phyloP scores from a whole-genome alignment of 1,140 invertebrate genomes.

The Oryctes rhinoceros region DNA sequence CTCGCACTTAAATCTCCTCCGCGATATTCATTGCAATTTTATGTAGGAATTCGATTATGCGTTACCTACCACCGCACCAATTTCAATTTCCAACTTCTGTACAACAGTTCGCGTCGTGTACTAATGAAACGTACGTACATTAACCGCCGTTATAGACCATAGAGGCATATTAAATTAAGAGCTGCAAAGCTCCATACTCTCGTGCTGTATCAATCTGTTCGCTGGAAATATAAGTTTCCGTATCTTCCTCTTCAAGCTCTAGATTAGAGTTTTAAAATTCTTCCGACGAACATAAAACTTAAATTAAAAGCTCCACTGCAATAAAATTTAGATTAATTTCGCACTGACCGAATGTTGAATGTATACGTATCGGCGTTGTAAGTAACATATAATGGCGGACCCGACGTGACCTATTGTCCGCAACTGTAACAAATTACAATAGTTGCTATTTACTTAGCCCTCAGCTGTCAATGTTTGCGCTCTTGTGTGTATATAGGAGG shows the following conservation, averaged over 20 bases:
- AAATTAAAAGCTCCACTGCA: constrained; percentile 10
- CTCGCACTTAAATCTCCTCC: not conserved
- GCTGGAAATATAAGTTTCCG: too few species aligned
- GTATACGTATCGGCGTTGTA: not conserved
- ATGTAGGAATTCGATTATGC: not conserved
- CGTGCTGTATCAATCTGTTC: too few species aligned
- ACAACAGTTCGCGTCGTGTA: not conserved
- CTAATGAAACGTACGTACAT: not conserved
- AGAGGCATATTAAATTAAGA: too few species aligned
- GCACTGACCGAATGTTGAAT: not conserved
- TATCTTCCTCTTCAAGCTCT: not conserved
- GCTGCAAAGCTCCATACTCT: too few species aligned
- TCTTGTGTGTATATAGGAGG: constrained; percentile 41
- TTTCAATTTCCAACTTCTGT: too few species aligned
- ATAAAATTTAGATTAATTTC: constrained; percentile 34
- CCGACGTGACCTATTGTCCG: constrained; percentile 41
- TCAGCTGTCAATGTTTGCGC: constrained; percentile 44
- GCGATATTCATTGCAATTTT: not conserved
- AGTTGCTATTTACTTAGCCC: constrained; percentile 42
- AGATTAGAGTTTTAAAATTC: not conserved
- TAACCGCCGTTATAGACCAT: not conserved
- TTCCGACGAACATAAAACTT: not conserved
- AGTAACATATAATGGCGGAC: constrained; percentile 33
- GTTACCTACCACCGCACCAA: not conserved
- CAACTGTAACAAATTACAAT: constrained; percentile 43